A percentile compares a stretch with the other conserved stretches of the same genome.
Evolutionary conservation across 1,140 invertebrate genomes (phyloP).

Genomic region (Drosophila fuyamai): DNA sequence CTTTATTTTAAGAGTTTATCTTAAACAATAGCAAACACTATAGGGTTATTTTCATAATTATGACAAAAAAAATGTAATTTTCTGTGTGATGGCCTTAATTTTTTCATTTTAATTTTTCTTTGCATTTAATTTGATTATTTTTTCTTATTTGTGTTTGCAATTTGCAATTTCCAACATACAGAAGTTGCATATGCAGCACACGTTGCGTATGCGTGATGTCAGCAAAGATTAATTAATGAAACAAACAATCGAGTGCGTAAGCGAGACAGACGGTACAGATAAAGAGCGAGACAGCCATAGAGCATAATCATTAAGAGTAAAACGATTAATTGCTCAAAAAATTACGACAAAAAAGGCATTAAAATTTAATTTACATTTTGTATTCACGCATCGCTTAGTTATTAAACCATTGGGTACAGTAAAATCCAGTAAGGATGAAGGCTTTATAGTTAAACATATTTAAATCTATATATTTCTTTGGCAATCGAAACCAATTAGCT

Average conservation of each 20-base stretch:
- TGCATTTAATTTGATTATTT: slow-evolving; percentile 8
- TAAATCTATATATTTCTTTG: neutral
- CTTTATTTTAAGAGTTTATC: neutral
- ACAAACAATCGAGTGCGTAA: slow-evolving; percentile 27
- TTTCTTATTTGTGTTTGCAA: slow-evolving; percentile 4
- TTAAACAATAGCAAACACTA: neutral
- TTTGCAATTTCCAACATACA: slow-evolving; percentile 31
- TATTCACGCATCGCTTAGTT: slow-evolving; percentile 63
- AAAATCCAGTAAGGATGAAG: neutral
- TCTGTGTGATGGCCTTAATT: neutral
- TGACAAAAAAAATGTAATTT: slow-evolving; percentile 3
- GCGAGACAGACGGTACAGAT: slow-evolving; percentile 1
- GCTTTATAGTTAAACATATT: neutral
- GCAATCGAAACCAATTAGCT: slow-evolving; percentile 19
- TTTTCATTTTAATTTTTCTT: neutral
- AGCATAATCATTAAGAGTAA: slow-evolving; percentile 54
- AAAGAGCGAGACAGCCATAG: slow-evolving; percentile 21
- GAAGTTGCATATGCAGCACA: slow-evolving; percentile 59
- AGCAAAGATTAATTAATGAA: slow-evolving; percentile 74
- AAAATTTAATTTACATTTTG: slow-evolving; percentile 60
- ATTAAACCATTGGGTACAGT: slow-evolving; percentile 14
- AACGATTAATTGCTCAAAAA: slow-evolving; percentile 59
- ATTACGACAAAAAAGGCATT: slow-evolving; percentile 4
- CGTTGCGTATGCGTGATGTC: slow-evolving; percentile 70
- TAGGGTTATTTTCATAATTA: neutral